Conservation (phyloP, 2,888 invertebrate genomes). For the Thalpophila matura region DNA sequence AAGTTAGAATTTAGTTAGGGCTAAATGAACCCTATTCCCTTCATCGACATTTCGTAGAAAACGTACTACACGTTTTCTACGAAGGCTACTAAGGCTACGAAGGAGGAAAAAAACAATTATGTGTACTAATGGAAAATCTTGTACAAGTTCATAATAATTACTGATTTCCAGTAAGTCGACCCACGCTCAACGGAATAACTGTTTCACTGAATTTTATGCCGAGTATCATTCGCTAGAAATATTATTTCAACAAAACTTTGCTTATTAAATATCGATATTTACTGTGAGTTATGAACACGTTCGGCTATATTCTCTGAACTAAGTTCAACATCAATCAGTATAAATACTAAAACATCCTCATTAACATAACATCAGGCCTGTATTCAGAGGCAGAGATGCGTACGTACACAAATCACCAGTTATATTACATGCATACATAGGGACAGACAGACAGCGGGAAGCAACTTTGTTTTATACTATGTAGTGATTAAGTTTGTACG, state of each 20-base stretch:
- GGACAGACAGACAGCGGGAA: no score
- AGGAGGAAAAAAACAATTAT: background rate
- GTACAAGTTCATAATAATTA: conserved; percentile 37
- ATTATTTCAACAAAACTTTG: conserved; percentile 6
- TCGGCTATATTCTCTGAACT: background rate
- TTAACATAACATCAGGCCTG: no score
- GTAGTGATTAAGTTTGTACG: no score
- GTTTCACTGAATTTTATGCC: conserved; percentile 27
- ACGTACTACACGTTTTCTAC: no score
- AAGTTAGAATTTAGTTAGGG: background rate
- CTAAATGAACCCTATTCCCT: background rate
- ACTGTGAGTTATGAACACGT: background rate
- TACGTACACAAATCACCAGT: no score
- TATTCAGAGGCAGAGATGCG: no score
- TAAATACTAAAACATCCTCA: no score
- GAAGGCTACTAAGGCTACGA: no score
- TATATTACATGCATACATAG: no score
- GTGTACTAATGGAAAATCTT: conserved; percentile 4
- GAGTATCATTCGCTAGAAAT: conserved; percentile 19
- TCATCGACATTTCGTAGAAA: background rate
- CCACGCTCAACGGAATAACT: conserved; percentile 2
- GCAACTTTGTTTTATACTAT: no score
- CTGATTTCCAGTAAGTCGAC: conserved; percentile 17
- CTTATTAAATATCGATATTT: background rate
- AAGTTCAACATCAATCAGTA: no score